Base-by-base conservation (phyloP, 2,113 vertebrate genomes). In the Malurus elegans region DNA sequence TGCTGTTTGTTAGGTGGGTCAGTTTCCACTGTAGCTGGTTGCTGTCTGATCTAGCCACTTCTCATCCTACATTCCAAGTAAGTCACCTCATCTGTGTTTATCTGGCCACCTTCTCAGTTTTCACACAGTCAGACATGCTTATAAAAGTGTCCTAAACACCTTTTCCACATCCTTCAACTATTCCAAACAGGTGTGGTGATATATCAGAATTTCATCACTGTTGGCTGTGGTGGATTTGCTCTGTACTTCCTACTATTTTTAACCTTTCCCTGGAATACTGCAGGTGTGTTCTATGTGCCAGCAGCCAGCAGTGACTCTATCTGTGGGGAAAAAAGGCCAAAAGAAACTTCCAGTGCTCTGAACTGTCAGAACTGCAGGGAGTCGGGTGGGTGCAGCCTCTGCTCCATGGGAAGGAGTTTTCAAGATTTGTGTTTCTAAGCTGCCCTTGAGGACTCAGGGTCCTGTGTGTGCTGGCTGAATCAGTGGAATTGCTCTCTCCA, bases 121-220 rank as follows among this genome's bases (percentile, higher is more conserved):
- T 93, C 94, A 73, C 64, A 31, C 64, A 86, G 79, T 88, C 79
- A 88, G 85, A 67, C 18, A 0, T 0, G 0, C 64, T 93, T 86
- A 24, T 95, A 95, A 96, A 97, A 94, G 75, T 86, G 79, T 95
- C 90, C 88, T 92, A 57, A 93, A 90, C 86, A 80, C 90, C 88
- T 94, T 84, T 86, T 78, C 69, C 61, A 81, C 79, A 57, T 92
- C 92, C 45, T 90, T 88, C 88, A 92, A 19, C 75, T 94, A 45
- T 86, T 92, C 65, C 87, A 57, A 84, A n/a, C 88, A 96, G 95
- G 83, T 94, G 95, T 75, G 92, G 76, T 31, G 44, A 79, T 95
- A 80, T 42, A 81, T 95, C 86, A 90, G 85, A 32, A 76, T 94
- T 95, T 95, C 86, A 57, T 88, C 85, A 10, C 72, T 65, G 36